Conservation (phyloP, 2,113 vertebrate genomes). For the Larimichthys polyactis region DNA sequence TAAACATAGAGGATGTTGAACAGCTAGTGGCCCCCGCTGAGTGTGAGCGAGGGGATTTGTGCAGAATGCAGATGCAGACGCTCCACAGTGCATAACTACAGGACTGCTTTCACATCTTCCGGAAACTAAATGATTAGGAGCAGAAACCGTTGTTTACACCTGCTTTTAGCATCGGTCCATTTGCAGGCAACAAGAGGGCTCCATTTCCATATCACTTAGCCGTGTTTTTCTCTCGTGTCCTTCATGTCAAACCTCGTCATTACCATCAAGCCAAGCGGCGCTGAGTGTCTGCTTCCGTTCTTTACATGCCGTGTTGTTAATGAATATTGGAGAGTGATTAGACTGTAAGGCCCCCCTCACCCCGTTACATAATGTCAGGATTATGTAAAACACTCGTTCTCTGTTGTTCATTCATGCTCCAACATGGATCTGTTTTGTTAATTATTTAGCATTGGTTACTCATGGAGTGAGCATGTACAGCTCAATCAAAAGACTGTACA, state of each 20-base stretch:
- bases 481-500: slow-evolving; percentile 12
- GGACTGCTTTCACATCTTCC: slow-evolving; percentile 17
- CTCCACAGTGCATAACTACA: slow-evolving; percentile 33
- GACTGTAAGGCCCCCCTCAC: slow-evolving; percentile 37
- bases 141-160: slow-evolving; percentile 54
- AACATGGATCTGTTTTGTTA: slow-evolving; percentile 43
- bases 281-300: slow-evolving; percentile 36
- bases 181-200: slow-evolving; percentile 15
- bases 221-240: slow-evolving; percentile 5
- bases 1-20: slow-evolving; percentile 61
- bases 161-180: slow-evolving; percentile 47
- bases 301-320: slow-evolving; percentile 46
- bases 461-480: slow-evolving; percentile 7
- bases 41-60: slow-evolving; percentile 49
- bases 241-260: slow-evolving; percentile 38
- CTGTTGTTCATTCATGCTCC: slow-evolving; percentile 29
- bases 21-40: slow-evolving; percentile 45
- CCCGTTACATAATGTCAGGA: slow-evolving; percentile 51
- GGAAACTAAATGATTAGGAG: slow-evolving; percentile 25
- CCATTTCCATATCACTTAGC: slow-evolving; percentile 34
- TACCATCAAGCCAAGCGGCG: slow-evolving; percentile 14
- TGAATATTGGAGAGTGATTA: slow-evolving; percentile 67
- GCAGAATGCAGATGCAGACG: slow-evolving; percentile 49
- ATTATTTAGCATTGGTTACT: slow-evolving; percentile 62
- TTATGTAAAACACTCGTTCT: slow-evolving; percentile 67